Base-by-base conservation (phyloP, 2,888 invertebrate species). In the Scaptomyza parva region DNA sequence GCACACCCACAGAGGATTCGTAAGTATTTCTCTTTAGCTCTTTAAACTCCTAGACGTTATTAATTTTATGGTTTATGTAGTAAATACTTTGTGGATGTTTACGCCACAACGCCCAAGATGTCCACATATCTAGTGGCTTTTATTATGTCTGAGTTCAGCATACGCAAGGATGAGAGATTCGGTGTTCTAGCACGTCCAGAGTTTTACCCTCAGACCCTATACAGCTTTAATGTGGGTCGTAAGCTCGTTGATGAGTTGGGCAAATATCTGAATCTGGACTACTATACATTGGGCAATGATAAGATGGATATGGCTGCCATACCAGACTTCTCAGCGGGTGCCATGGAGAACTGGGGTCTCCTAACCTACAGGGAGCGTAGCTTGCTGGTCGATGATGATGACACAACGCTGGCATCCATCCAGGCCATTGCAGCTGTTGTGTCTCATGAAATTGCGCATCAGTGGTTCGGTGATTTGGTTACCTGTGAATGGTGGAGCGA, bases 331-430 rank as follows among this genome's bases (percentile, higher is more conserved):
- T 93, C 94, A 45, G 95, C 96, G 70, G 96, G 96, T 41, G 97
- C 97, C 52, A 97, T 97, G 97, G 97, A 97, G 89, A 97, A 98
- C 89, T 97, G 97, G 97, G 97, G 97, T 7, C 92, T 97, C 22
- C 93, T 97, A 7, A 97, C 96, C 2, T 97, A 96, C 92, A 94
- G 95, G 57, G 96, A 96, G 88, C 94, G 94, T 0, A 93, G 94
- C 0, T 91, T 96, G 66, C 90, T 96, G 2, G 95, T 93, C 69
- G 95, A 96, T 51, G 92, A 93, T 39, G 89, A 92, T 2, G 91
- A 93, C 26, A 94, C 94, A 0, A 93, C 94, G 0, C 92, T 93
- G 47, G 76, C 92, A 6, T 93, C 93, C 45, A 94, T 94, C 84
- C 94, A 94, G 77, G 88, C 93, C 37, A 94, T 95, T 7, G 94